A percentile compares a stretch with the other conserved stretches of the same genome.
phyloP scores from a whole-genome alignment of 1,140 invertebrate species.

The Hesperophylax magnus region DNA sequence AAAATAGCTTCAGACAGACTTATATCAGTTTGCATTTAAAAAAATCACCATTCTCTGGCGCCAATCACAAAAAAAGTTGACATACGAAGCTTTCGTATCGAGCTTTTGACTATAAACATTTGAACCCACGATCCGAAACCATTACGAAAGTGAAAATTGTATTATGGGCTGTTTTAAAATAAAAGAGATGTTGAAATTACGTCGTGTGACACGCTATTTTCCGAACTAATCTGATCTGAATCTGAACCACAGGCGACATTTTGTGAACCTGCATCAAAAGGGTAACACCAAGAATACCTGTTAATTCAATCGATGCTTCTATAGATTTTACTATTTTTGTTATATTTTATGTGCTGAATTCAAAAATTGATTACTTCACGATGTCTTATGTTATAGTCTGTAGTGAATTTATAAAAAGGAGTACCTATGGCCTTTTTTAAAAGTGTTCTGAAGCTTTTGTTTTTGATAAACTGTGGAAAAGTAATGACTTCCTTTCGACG shows the following conservation, averaged over 20 bases:
- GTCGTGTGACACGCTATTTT: slow-evolving; percentile 28
- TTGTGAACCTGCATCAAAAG: not conserved
- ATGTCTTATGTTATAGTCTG: slow-evolving; percentile 19
- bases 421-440: not conserved
- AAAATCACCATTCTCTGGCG: too few species aligned
- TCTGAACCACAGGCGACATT: not conserved
- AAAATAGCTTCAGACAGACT: too few species aligned
- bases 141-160: not conserved
- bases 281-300: too few species aligned
- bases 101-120: too few species aligned
- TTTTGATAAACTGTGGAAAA: not conserved
- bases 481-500: not conserved
- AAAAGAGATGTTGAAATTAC: slow-evolving; percentile 24
- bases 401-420: slow-evolving; percentile 4
- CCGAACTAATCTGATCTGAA: not conserved
- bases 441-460: not conserved
- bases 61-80: too few species aligned
- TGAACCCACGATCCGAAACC: too few species aligned
- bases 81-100: too few species aligned
- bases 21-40: too few species aligned
- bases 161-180: slow-evolving; percentile 10
- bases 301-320: too few species aligned
- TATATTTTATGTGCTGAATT: too few species aligned
- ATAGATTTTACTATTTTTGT: too few species aligned
- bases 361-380: not conserved